A percentile compares a stretch with the other conserved stretches of the same genome.
phyloP scores from a whole-genome alignment of 2,888 invertebrate species.

The Yponomeuta sedellus region DNA sequence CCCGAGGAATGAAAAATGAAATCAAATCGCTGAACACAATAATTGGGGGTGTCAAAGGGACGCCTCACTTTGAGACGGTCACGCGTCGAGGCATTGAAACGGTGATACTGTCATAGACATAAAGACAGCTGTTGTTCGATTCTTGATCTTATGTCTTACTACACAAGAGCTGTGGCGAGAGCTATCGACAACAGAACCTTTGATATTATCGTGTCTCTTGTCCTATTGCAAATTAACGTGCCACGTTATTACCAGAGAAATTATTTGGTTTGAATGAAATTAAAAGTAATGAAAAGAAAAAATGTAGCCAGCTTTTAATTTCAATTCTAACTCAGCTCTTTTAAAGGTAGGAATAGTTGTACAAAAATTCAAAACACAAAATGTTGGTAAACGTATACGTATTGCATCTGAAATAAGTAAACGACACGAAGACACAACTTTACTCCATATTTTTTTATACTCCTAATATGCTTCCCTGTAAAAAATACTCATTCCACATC shows the following conservation, averaged over 20 bases:
- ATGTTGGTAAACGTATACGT: no score
- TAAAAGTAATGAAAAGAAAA: background rate
- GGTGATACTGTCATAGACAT: background rate
- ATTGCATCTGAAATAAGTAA: no score
- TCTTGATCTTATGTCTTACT: background rate
- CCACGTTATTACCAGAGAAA: background rate
- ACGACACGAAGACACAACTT: no score
- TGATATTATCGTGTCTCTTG: constrained; percentile 3
- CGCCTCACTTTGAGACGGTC: constrained; percentile 48
- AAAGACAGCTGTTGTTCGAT: background rate
- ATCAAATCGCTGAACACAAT: constrained; percentile 9
- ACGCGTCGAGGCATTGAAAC: constrained; percentile 34
- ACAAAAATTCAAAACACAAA: no score
- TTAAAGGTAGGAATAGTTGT: no score
- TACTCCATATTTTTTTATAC: no score
- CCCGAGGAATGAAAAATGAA: constrained; percentile 11
- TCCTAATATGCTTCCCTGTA: no score
- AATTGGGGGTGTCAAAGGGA: constrained; percentile 42
- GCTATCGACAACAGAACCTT: background rate
- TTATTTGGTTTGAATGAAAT: background rate
- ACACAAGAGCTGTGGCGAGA: background rate
- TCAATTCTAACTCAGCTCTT: background rate
- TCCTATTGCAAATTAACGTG: background rate
- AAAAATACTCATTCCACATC: no score
- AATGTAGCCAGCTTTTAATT: background rate